Base-by-base conservation (phyloP, 2,888 invertebrate genomes). In the Chirona hameri region DNA sequence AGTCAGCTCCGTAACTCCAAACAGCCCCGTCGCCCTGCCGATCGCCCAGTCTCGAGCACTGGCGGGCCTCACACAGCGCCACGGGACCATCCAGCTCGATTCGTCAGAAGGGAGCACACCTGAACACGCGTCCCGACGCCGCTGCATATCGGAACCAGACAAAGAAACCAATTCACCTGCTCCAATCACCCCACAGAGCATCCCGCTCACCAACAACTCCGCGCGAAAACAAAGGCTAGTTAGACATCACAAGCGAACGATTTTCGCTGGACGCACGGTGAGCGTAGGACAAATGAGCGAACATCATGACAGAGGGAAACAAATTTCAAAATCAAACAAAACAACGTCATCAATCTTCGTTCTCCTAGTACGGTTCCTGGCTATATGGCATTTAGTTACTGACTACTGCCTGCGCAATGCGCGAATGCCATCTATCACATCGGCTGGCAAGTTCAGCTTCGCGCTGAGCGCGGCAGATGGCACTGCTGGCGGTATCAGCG, bases 271-370 rank as follows among this genome's bases (percentile, higher is more conserved):
- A 52, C 15, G 52, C 52, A 52, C 52, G 52, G 7, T 18, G 12
- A 18, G n/a, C 24, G n/a, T 10, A 5, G n/a, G n/a, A 60, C 4
- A n/a, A 39, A 60, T n/a, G 60, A n/a, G 60, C 60, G 10, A n/a
- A n/a, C 60, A 60, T 24, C n/a, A 60, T 7, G 24, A n/a, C 29
- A 69, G 14, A 29, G 15, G 3, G 72, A 39, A 72, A 39, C 14
- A 21, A 39, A 72, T 76, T 76, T 24, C 15, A 76, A 12, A 76
- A 76, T 76, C 76, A 76, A 46, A 46, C 76, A 76, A 76, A 76
- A 76, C 76, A 76, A 76, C 21, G 18, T 21, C 72, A 46, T 46
- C 39, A 24, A 31, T 15, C 72, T 72, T 2, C 15, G 7, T 7
- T 7, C 21, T 72, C 72, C 72, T 72, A 31, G 72, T 18, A 4